Percentiles rank a stretch among this genome's conserved stretches.
Evolutionary conservation across 2,113 vertebrate species (phyloP).

Genomic region (Oncorhynchus keta): DNA sequence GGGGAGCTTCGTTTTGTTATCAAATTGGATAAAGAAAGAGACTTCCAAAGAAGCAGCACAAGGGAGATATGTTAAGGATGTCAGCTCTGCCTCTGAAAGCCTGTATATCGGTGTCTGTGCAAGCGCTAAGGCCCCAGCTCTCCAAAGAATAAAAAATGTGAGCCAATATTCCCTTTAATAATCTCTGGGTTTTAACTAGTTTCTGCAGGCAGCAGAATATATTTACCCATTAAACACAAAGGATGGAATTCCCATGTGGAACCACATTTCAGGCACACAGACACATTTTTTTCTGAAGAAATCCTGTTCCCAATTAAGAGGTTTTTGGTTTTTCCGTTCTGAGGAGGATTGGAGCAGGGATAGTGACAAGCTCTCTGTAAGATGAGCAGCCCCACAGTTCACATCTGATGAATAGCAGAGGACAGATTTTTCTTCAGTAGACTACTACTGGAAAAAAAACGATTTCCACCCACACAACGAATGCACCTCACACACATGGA

Average conservation of each 20-base stretch:
- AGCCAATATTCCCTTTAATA: slow-evolving; percentile 61
- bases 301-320: slow-evolving; percentile 64
- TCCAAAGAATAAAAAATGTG: slow-evolving; percentile 43
- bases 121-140: background rate
- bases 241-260: slow-evolving; percentile 66
- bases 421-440: slow-evolving; percentile 12
- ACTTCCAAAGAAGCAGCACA: slow-evolving; percentile 42
- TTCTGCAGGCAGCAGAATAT: slow-evolving; percentile 45
- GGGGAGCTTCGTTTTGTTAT: slow-evolving; percentile 15
- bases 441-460: slow-evolving; percentile 15
- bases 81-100: background rate
- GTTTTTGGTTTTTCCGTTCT: slow-evolving; percentile 41
- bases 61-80: slow-evolving; percentile 18
- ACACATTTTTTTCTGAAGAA: slow-evolving; percentile 43
- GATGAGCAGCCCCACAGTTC: slow-evolving; percentile 49
- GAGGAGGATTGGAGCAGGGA: slow-evolving; percentile 38
- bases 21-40: slow-evolving; percentile 43
- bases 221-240: slow-evolving; percentile 63
- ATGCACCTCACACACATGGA: background rate
- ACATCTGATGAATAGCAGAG: slow-evolving; percentile 27
- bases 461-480: background rate
- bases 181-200: slow-evolving; percentile 53
- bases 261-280: slow-evolving; percentile 50
- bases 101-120: background rate
- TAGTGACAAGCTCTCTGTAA: slow-evolving; percentile 29